phyloP scores from a whole-genome alignment of 2,888 invertebrate genomes.

The Euzophera pinguis region DNA sequence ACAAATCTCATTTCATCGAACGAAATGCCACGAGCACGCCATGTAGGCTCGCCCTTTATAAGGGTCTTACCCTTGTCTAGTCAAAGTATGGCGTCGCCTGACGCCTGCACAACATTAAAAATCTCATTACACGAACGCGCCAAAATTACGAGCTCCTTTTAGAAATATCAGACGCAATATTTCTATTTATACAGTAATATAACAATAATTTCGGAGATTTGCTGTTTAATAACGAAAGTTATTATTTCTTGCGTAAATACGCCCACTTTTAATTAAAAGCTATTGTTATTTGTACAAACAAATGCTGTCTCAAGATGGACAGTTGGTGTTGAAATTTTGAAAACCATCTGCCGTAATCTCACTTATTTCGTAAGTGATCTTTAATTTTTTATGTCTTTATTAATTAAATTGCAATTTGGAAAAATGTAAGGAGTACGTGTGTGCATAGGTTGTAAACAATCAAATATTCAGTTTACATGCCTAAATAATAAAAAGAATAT shows the following conservation, averaged over 20 bases:
- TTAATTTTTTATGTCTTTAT: too few relatives aligned
- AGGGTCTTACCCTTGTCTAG: constrained; percentile 6
- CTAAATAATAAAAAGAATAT: too few relatives aligned
- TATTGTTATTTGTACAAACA: background rate
- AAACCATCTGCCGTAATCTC: background rate
- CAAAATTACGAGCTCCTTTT: constrained; percentile 5
- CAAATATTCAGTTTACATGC: too few relatives aligned
- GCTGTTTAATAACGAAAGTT: background rate
- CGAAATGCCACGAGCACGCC: background rate
- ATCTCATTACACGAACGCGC: constrained; percentile 7
- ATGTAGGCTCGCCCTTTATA: background rate
- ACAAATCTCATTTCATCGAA: too few relatives aligned
- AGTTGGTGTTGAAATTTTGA: background rate
- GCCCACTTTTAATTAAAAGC: background rate
- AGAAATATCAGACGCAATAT: constrained; percentile 5
- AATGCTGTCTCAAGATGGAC: background rate
- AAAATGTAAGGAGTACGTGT: too few relatives aligned
- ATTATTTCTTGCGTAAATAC: background rate
- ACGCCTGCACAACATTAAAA: constrained; percentile 6
- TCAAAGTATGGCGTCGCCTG: constrained; percentile 2
- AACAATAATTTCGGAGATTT: background rate
- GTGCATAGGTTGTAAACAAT: too few relatives aligned
- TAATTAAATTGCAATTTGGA: too few relatives aligned
- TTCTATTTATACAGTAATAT: constrained; percentile 1
- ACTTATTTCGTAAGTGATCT: background rate